Base-by-base conservation (phyloP, 2,888 invertebrate species). In the Fabriciana adippe region DNA sequence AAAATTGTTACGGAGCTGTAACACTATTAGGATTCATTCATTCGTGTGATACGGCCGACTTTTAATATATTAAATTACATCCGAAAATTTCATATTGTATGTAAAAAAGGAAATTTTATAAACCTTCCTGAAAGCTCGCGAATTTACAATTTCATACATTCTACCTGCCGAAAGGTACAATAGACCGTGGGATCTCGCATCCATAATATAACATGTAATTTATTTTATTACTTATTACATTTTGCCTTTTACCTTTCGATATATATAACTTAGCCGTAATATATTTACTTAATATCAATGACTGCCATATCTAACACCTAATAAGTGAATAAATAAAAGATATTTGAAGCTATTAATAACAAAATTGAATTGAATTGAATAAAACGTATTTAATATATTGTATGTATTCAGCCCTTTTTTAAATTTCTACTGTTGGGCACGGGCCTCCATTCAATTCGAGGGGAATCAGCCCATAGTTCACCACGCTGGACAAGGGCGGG, bases 201-300 rank as follows among this genome's bases (percentile, higher is more conserved):
- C 31, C 16, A 48, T 59, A 41, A n/a, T 59, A 48, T 15, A 48
- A 31, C 16, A 48, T 48, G n/a, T 59, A 59, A 59, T 59, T 59
- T 59, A 48, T 59, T 59, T 59, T 59, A 59, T 59, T 59, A 48
- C 59, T 31, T 59, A 59, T 59, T 59, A 59, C 48, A 26, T 59
- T 31, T 59, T 31, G 21, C 48, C 59, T 47, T 59, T 26, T 26
- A 48, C 48, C 26, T 26, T 31, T 59, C 48, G 3, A 59, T 31
- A 48, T 48, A 59, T 16, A 48, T 48, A 48, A 48, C 26, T 26
- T 45, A 45, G 47, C 21, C 6, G 21, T 16, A 16, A 16, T 41
- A 11, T 11, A 11, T 41, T 11, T 41, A 35, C 11, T 41, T 11
- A 11, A 11, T 41, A 0, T 11, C 35, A 41, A 41, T 41, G 35